A percentile compares a stretch with the other conserved stretches of the same genome.
These are phyloP conservation scores for Asobara japonica DNA, from an alignment of 1,140 invertebrate species.

Conservation along the genomic window DNA sequence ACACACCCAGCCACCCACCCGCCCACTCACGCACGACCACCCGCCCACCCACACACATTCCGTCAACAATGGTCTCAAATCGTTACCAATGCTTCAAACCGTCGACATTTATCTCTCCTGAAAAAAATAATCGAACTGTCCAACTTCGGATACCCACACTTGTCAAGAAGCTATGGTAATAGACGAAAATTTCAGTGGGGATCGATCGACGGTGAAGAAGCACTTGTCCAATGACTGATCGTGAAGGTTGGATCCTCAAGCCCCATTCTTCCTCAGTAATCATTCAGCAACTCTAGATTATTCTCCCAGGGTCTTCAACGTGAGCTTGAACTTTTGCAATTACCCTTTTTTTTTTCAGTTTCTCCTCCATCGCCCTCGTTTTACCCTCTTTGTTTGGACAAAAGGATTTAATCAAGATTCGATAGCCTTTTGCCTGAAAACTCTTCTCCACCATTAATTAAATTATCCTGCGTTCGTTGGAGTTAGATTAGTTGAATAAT, in stretches of 20 bases:
- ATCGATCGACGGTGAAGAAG: neutral
- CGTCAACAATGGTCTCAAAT: too few species aligned
- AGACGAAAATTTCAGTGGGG: too few species aligned
- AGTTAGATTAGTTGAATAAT: conserved; percentile 23
- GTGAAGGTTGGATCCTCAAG: neutral
- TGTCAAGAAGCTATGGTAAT: too few species aligned
- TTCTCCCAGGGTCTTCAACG: neutral
- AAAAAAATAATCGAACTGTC: too few species aligned
- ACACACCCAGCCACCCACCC: too few species aligned
- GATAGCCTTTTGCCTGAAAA: neutral
- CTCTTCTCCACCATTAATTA: conserved; percentile 23
- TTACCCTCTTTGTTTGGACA: neutral
- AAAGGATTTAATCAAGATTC: conserved; percentile 18
- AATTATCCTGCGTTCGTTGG: conserved; percentile 25
- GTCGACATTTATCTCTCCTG: too few species aligned
- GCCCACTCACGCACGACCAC: too few species aligned
- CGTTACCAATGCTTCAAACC: too few species aligned
- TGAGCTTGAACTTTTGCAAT: conserved; percentile 20
- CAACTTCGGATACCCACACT: too few species aligned
- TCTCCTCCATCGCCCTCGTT: neutral
- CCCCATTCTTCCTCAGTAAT: neutral
- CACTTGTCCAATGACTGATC: conserved; percentile 5
- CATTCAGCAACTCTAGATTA: too few species aligned
- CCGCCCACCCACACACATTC: too few species aligned
- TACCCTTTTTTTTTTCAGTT: conserved; percentile 17